Base-by-base conservation (phyloP, 2,888 invertebrate species). In the Microchrysa polita region DNA sequence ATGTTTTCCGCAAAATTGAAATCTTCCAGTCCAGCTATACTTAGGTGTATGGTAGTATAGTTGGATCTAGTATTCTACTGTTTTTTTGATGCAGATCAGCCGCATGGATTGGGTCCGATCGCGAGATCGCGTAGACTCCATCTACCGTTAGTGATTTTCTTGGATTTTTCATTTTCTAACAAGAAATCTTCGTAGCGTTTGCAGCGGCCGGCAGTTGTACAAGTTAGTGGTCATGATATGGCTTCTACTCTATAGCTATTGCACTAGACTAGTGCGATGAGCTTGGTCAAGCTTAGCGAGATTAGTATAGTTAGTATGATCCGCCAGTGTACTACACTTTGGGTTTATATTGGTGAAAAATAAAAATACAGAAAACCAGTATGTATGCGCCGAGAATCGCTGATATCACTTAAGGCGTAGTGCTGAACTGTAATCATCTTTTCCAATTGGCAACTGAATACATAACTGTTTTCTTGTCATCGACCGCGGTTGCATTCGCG, bases 81-180 rank as follows among this genome's bases (percentile, higher is more conserved):
- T n/a, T n/a, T n/a, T n/a, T n/a, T n/a, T 52, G n/a, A 16, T 52
- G 55, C 55, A 55, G 55, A 55, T 55, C 20, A 60, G 34, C 27
- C 60, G 60, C n/a, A n/a, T n/a, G n/a, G 27, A 60, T 42, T 1
- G 34, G 12, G n/a, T 65, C 22, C 48, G 44, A 65, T 48, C 27
- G 27, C 27, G 27, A n/a, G n/a, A n/a, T n/a, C n/a, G n/a, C 44
- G 48, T 14, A 65, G 65, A 44, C 42, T 48, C 12, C 16, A 65
- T 65, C 65, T 65, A 65, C 65, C 65, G 65, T 65, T 65, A 65
- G 44, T 2, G 65, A 9, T 44, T 14, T 48, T 44, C 65, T 65
- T 22, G 18, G 65, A 23, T 23, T 48, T n/a, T 48, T 48, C 42
- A 48, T 48, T 48, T 65, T 34, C 27, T 14, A 65, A 18, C 23